Percentiles rank a stretch among this genome's conserved stretches.
These are phyloP conservation scores for Ovibos moschatus DNA, from an alignment of 2,113 vertebrate species.

Conservation along the genomic window DNA sequence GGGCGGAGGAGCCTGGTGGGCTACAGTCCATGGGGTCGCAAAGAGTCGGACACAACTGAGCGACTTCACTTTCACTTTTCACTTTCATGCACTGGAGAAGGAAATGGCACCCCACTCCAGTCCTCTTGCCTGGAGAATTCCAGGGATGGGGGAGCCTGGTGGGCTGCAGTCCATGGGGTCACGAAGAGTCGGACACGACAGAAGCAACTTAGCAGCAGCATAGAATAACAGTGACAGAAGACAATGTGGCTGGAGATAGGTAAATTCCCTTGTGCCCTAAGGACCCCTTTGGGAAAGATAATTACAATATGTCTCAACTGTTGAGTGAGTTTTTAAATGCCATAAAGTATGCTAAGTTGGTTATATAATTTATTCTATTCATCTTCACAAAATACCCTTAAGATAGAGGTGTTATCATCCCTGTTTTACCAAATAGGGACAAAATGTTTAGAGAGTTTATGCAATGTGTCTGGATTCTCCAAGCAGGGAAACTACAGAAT, in stretches of 20 bases:
- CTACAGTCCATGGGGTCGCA: too few species aligned
- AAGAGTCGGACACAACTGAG: fast-evolving
- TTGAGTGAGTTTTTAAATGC: background rate
- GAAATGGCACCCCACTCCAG: too few species aligned
- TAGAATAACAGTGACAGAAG: background rate
- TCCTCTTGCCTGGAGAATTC: too few species aligned
- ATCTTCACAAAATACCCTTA: background rate
- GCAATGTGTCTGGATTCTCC: background rate
- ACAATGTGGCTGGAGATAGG: background rate
- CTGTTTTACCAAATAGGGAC: background rate
- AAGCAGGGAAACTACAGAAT: background rate
- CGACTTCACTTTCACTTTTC: too few species aligned
- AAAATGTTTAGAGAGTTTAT: background rate
- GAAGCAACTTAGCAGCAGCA: too few species aligned
- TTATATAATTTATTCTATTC: background rate
- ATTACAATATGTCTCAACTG: background rate
- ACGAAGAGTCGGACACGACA: too few species aligned
- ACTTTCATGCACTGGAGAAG: too few species aligned
- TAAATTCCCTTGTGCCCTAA: background rate
- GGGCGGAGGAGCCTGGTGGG: too few species aligned
- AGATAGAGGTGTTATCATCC: background rate
- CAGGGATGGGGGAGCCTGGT: too few species aligned
- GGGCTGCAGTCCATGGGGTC: too few species aligned
- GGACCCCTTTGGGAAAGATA: background rate
- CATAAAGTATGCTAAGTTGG: background rate